Evolutionary conservation across 2,797 vertebrate genomes (phyloP).

Genomic region (Odontamblyopus lacepedii): DNA sequence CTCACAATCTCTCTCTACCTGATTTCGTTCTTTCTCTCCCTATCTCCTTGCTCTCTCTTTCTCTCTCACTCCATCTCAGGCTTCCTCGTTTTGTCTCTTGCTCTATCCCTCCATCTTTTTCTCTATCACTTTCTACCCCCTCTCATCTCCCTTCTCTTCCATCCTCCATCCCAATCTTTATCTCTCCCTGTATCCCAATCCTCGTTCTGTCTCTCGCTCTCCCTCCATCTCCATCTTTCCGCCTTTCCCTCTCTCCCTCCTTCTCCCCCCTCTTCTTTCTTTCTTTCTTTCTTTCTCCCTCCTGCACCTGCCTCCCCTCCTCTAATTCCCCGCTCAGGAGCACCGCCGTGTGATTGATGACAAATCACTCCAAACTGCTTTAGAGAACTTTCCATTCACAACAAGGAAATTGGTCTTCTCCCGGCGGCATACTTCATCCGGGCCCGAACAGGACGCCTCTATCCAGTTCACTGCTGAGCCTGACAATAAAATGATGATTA

Average conservation of each 20-base stretch:
- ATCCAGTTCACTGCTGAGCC: constrained; percentile 64
- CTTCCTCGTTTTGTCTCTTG: too few relatives aligned
- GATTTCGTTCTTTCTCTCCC: too few relatives aligned
- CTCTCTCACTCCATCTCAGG: too few relatives aligned
- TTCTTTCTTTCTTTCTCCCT: not conserved
- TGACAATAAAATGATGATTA: constrained; percentile 77
- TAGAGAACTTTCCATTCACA: constrained; percentile 92
- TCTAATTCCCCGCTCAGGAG: constrained; percentile 80
- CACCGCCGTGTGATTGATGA: constrained; percentile 91
- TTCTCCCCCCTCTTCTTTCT: not conserved
- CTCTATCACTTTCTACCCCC: too few relatives aligned
- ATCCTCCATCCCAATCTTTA: too few relatives aligned
- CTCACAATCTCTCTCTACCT: too few relatives aligned
- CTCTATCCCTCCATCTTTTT: too few relatives aligned
- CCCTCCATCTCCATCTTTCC: too few relatives aligned
- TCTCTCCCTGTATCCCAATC: too few relatives aligned
- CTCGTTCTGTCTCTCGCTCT: too few relatives aligned
- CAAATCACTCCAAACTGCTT: constrained; percentile 89
- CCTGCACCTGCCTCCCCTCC: constrained; percentile 11
- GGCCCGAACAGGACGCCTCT: constrained; percentile 56
- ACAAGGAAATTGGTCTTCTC: constrained; percentile 91
- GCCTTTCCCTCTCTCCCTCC: not conserved
- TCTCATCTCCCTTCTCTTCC: too few relatives aligned
- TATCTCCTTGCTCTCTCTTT: not conserved
- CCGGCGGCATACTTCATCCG: constrained; percentile 84